A percentile compares a stretch with the other conserved stretches of the same genome.
Conservation (phyloP, 2,113 vertebrate genomes). For the Tragelaphus strepsiceros region DNA sequence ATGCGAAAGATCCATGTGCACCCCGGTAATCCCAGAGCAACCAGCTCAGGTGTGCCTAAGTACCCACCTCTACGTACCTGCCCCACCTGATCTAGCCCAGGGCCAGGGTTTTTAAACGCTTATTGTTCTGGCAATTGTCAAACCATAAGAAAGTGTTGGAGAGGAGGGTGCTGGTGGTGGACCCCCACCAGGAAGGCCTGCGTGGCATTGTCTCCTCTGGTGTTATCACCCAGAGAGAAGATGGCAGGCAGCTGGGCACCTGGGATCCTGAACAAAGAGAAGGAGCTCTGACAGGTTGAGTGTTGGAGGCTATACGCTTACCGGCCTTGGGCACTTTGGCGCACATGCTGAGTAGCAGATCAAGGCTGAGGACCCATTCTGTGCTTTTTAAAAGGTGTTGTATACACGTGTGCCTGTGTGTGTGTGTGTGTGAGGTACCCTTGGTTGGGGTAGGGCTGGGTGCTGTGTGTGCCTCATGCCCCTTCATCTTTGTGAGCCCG, state of each 20-base stretch:
- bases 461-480: neutral
- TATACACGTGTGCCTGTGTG: neutral
- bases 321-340: neutral
- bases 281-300: neutral
- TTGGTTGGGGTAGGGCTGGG: neutral
- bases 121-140: neutral
- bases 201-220: neutral
- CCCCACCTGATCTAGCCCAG: neutral
- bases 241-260: neutral
- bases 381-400: neutral
- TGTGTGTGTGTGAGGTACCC: too few species aligned
- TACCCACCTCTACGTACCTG: neutral
- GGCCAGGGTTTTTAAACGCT: accelerated
- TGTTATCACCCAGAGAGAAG: neutral
- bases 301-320: neutral
- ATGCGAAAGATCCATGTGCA: neutral
- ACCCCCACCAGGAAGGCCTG: accelerated
- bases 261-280: neutral
- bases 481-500: neutral
- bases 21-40: neutral
- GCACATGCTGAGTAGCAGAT: accelerated
- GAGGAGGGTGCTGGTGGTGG: neutral
- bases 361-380: neutral
- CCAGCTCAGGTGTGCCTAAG: accelerated
- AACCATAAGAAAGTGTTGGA: too few species aligned